These are phyloP conservation scores for Esox niger DNA, from an alignment of 2,113 vertebrate genomes.

Conservation along the genomic window DNA sequence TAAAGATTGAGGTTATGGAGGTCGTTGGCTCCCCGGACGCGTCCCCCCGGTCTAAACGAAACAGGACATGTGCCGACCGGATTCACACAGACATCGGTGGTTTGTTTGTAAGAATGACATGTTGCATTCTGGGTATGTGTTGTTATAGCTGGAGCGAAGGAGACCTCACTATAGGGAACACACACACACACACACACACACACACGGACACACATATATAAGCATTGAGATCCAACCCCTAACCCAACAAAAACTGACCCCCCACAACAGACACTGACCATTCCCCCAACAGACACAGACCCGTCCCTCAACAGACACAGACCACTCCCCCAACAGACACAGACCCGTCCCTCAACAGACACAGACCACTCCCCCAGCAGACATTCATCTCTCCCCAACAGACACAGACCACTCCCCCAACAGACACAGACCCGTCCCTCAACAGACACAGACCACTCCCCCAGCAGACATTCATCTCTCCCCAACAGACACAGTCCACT, in stretches of 20 bases:
- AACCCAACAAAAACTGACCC: background rate
- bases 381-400: too few relatives aligned
- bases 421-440: too few relatives aligned
- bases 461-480: too few relatives aligned
- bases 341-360: too few relatives aligned
- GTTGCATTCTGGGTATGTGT: slow-evolving; percentile 54
- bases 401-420: too few relatives aligned
- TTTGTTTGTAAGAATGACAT: slow-evolving; percentile 64
- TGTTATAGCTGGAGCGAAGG: slow-evolving; percentile 44
- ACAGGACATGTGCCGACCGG: slow-evolving; percentile 3
- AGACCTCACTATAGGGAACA: slow-evolving; percentile 29
- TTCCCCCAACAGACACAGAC: too few relatives aligned
- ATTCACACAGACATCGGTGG: slow-evolving; percentile 28
- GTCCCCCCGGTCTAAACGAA: slow-evolving; percentile 26
- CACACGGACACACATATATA: slow-evolving; percentile 17
- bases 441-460: too few relatives aligned
- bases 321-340: too few relatives aligned
- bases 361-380: too few relatives aligned
- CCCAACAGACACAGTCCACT: too few relatives aligned
- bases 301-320: too few relatives aligned
- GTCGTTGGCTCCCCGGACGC: slow-evolving; percentile 23
- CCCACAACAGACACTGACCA: too few relatives aligned
- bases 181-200: slow-evolving; percentile 2
- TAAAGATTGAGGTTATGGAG: slow-evolving; percentile 47
- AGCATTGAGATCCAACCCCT: slow-evolving; percentile 10